Percentiles rank a stretch among this genome's conserved stretches.
Conservation (phyloP, 2,888 invertebrate genomes). For the Drosophila antonietae region DNA sequence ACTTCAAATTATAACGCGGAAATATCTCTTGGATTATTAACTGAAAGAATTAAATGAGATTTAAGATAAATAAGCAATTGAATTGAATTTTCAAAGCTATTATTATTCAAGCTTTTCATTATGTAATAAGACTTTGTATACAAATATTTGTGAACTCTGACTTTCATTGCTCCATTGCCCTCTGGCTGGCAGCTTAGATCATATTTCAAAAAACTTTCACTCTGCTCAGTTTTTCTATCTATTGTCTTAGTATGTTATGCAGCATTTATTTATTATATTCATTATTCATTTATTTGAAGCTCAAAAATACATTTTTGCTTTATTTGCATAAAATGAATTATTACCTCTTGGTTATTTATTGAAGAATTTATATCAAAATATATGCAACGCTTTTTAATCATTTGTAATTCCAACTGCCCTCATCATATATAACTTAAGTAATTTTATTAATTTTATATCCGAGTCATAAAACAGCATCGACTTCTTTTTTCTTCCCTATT, state of each 20-base stretch:
- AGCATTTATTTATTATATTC: not conserved
- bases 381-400: not conserved
- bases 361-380: not conserved
- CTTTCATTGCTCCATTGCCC: not conserved
- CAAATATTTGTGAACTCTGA: slow-evolving; percentile 1
- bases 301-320: not conserved
- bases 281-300: not conserved
- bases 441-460: no score
- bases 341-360: not conserved
- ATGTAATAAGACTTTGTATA: not conserved
- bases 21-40: not conserved
- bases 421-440: no score
- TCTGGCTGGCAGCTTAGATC: not conserved
- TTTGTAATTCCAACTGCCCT: not conserved
- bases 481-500: not conserved
- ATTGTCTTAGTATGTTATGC: not conserved
- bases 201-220: slow-evolving; percentile 4
- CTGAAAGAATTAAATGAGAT: not conserved
- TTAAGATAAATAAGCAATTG: not conserved
- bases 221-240: not conserved
- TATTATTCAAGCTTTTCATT: not conserved
- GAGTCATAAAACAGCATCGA: not conserved
- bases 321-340: not conserved
- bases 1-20: not conserved
- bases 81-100: not conserved